Percentiles rank a stretch among this genome's conserved stretches.
phyloP scores from a whole-genome alignment of 2,113 vertebrate species.

The Platysternon megacephalum region DNA sequence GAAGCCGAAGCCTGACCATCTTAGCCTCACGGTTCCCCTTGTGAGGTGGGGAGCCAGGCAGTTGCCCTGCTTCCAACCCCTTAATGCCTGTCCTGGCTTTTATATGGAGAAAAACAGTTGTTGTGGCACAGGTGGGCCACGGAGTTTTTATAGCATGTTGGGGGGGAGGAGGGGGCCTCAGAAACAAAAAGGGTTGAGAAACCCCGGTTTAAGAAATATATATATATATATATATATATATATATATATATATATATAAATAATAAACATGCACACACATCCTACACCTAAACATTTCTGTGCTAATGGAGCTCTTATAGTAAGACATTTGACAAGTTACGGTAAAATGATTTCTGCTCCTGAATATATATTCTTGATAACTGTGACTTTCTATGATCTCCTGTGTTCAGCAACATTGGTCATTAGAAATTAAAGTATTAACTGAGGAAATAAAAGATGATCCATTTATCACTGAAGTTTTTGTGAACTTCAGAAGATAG shows the following conservation, averaged over 20 bases:
- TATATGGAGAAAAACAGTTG: too few species aligned
- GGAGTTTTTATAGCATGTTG: too few species aligned
- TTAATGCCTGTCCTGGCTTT: too few species aligned
- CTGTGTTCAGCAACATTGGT: background rate
- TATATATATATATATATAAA: background rate
- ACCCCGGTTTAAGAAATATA: too few species aligned
- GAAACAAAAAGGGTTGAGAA: background rate
- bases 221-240: background rate
- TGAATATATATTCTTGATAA: background rate
- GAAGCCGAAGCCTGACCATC: too few species aligned
- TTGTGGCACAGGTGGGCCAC: too few species aligned
- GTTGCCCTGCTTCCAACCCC: too few species aligned
- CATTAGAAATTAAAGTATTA: background rate
- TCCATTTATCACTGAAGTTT: background rate
- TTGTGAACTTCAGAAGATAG: background rate
- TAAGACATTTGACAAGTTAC: background rate
- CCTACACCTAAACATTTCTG: background rate
- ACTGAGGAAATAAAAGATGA: background rate
- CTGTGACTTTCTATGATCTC: background rate
- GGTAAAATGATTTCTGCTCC: background rate
- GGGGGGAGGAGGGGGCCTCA: fast-evolving
- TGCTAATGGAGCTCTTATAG: background rate
- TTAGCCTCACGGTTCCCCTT: too few species aligned
- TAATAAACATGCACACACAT: background rate
- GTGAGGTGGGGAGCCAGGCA: too few species aligned